phyloP scores from a whole-genome alignment of 2,797 vertebrate species.

The Merluccius polli region DNA sequence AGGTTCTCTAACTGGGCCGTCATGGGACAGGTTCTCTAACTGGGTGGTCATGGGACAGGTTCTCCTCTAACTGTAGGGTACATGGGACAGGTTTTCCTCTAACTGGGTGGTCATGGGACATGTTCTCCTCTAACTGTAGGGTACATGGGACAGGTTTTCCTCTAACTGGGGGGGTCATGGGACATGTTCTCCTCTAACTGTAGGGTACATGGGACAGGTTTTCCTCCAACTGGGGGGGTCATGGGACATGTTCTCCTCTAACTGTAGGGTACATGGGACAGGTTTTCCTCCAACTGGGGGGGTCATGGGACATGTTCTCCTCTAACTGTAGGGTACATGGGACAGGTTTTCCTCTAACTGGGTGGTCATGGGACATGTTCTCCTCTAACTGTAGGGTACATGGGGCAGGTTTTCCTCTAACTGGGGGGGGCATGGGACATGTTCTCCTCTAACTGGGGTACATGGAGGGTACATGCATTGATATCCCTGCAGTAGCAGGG shows the following conservation, averaged over 20 bases:
- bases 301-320: not conserved
- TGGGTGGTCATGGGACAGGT: not conserved
- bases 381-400: not conserved
- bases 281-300: too few relatives aligned
- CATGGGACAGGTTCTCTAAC: too few relatives aligned
- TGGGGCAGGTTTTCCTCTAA: too few relatives aligned
- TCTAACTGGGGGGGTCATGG: not conserved
- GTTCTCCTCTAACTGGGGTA: not conserved
- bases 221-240: not conserved
- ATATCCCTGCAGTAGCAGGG: not conserved
- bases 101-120: not conserved
- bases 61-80: not conserved
- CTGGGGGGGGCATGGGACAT: not conserved
- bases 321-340: not conserved
- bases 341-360: too few relatives aligned
- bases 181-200: not conserved
- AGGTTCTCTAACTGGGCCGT: not conserved
- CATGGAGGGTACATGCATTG: not conserved
- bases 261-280: not conserved
- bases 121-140: not conserved
- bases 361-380: not conserved
- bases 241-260: not conserved
- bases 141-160: not conserved
- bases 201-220: not conserved
- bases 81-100: not conserved